Base-by-base conservation (phyloP, 2,113 vertebrate species). In the Phasianus colchicus region DNA sequence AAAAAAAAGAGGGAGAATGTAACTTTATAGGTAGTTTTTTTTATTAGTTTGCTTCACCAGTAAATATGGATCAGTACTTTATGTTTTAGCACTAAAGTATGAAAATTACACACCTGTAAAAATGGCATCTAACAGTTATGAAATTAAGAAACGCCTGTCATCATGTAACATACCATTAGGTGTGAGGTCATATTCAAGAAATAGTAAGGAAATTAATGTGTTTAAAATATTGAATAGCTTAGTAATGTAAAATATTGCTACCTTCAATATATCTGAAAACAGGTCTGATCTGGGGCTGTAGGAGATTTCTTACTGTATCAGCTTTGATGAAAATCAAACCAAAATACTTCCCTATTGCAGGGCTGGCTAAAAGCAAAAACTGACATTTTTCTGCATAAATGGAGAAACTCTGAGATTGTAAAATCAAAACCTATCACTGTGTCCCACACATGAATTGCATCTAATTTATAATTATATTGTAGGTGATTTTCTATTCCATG, bases 11-110 rank as follows among this genome's bases (percentile, higher is more conserved):
- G 96, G 97, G 89, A 97, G 94, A 97, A 92, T 96, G 91, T 97
- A 96, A 95, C 90, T 96, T 88, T 97, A 96, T 97, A 98, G 97
- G 98, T 98, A 97, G 97, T 97, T 97, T 95, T 96, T 96, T 98
- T 97, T 97, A 97, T 98, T 98, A 97, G 94, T 95, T 96, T 91
- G 88, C 95, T 97, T 90, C 96, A 96, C 43, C 95, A 97, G 90
- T 96, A 97, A 97, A 97, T 96, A 96, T 96, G 96, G 96, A 95
- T 97, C 97, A 97, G 96, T 97, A 97, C 95, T 97, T 96, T 95
- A 97, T 95, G 96, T 94, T 97, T 96, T 94, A 97, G 96, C 90
- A 94, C 95, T 97, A 95, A 93, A 95, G 91, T 96, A 98, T 96
- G 94, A 98, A 97, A 98, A 97, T 94, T 96, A 97, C 85, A 98